These are phyloP conservation scores for Corythaeola cristata DNA, from an alignment of 2,113 vertebrate genomes.

Conservation along the genomic window DNA sequence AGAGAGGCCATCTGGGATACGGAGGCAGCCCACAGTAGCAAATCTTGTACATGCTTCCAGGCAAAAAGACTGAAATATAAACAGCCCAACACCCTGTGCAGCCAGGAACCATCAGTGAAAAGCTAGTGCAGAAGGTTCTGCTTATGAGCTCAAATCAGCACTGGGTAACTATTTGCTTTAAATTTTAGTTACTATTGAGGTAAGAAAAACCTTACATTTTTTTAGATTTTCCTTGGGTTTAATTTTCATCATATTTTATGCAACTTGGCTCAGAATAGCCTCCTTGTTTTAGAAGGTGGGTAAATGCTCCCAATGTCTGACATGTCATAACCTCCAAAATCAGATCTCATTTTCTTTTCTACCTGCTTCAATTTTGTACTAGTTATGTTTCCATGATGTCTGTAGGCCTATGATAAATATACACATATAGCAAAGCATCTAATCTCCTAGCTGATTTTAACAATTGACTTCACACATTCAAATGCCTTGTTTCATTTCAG, in stretches of 20 bases:
- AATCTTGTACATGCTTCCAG: not conserved
- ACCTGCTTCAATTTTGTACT: not conserved
- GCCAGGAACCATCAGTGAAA: not conserved
- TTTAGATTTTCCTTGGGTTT: not conserved
- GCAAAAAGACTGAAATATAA: not conserved
- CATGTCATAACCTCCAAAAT: not conserved
- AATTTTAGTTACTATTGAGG: not conserved
- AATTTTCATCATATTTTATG: not conserved
- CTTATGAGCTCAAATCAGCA: not conserved
- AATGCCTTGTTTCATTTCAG: not conserved
- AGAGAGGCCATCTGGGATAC: conserved; percentile 7
- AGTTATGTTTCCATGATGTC: not conserved
- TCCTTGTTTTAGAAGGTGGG: not conserved
- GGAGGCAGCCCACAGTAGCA: not conserved
- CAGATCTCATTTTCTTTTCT: not conserved
- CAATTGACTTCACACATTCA: not conserved
- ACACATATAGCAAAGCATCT: not conserved
- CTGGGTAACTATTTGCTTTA: not conserved
- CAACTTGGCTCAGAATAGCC: not conserved
- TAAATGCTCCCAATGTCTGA: not conserved
- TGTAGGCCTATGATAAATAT: not conserved
- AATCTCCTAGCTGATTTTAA: not conserved
- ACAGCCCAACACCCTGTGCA: not conserved
- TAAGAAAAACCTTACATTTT: not conserved
- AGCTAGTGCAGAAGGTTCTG: not conserved